A percentile compares a stretch with the other conserved stretches of the same genome.
Evolutionary conservation across 1,140 invertebrate genomes (phyloP).

Genomic region (Cardiocondyla obscurior): DNA sequence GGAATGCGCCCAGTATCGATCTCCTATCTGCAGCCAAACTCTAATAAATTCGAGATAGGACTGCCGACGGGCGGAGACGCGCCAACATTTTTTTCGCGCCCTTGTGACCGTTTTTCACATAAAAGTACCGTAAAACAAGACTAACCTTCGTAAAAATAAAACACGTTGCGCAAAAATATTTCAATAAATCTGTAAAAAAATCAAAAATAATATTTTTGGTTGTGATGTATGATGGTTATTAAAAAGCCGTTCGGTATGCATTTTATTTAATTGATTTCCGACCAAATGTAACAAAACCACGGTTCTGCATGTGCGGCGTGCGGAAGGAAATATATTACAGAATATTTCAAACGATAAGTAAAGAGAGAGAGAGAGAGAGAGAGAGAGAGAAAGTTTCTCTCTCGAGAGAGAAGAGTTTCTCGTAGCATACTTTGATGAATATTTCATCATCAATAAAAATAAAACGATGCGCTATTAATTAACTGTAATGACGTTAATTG

Average conservation of each 20-base stretch:
- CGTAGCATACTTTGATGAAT: neutral
- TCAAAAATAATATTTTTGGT: conserved; percentile 18
- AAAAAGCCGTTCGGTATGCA: conserved; percentile 20
- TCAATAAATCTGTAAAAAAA: conserved; percentile 43
- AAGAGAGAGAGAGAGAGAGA: too few species aligned
- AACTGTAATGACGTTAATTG: conserved; percentile 33
- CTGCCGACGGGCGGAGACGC: conserved; percentile 33
- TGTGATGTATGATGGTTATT: conserved; percentile 39
- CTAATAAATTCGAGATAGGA: conserved; percentile 75
- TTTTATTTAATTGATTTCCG: conserved; percentile 37
- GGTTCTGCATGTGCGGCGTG: neutral
- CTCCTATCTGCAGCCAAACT: conserved; percentile 74
- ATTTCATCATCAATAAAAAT: neutral
- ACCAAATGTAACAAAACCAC: conserved; percentile 25
- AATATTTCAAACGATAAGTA: neutral
- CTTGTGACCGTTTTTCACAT: conserved; percentile 36
- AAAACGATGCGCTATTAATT: neutral
- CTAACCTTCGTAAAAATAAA: conserved; percentile 42
- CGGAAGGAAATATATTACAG: conserved; percentile 1
- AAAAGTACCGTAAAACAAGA: neutral
- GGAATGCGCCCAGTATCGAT: conserved; percentile 76
- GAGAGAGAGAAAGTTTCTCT: too few species aligned
- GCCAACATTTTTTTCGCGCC: conserved; percentile 33
- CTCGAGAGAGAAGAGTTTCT: neutral
- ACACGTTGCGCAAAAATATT: conserved; percentile 29